phyloP scores from a whole-genome alignment of 2,113 vertebrate species.

The Odobenus rosmarus region DNA sequence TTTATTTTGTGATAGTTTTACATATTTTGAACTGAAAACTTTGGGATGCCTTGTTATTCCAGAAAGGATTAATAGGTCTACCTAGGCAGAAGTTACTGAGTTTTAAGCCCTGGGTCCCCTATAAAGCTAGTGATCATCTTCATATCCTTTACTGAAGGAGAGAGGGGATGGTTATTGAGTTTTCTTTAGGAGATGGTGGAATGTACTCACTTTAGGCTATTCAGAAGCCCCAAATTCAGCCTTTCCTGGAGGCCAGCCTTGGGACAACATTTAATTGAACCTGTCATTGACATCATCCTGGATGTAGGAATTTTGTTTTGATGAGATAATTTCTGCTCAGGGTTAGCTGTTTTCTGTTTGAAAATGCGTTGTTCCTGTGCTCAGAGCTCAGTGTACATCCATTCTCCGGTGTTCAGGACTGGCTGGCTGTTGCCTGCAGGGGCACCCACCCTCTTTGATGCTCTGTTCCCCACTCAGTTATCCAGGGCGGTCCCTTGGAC shows the following conservation, averaged over 20 bases:
- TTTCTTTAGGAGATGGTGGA: slow-evolving; percentile 56
- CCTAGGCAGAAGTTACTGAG: neutral
- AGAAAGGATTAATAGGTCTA: neutral
- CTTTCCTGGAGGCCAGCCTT: neutral
- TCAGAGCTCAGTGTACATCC: slow-evolving; percentile 26
- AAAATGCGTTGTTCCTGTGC: slow-evolving; percentile 62
- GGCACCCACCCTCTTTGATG: neutral
- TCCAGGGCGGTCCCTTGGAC: neutral
- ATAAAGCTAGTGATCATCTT: slow-evolving; percentile 53
- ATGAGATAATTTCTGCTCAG: slow-evolving; percentile 26
- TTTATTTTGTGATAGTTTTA: neutral
- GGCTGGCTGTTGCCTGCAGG: neutral
- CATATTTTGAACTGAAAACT: neutral
- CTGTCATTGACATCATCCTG: neutral
- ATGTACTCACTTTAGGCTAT: slow-evolving; percentile 44
- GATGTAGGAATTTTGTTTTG: neutral
- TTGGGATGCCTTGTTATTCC: neutral
- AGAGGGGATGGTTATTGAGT: slow-evolving; percentile 45
- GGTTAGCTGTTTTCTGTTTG: neutral
- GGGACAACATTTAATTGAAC: neutral
- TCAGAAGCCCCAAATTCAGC: slow-evolving; percentile 24
- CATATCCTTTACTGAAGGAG: slow-evolving; percentile 49
- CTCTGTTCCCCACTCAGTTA: neutral
- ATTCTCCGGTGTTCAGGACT: neutral
- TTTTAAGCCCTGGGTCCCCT: neutral